Conservation (phyloP, 2,113 vertebrate genomes). For the Myrmecophaga tridactyla region DNA sequence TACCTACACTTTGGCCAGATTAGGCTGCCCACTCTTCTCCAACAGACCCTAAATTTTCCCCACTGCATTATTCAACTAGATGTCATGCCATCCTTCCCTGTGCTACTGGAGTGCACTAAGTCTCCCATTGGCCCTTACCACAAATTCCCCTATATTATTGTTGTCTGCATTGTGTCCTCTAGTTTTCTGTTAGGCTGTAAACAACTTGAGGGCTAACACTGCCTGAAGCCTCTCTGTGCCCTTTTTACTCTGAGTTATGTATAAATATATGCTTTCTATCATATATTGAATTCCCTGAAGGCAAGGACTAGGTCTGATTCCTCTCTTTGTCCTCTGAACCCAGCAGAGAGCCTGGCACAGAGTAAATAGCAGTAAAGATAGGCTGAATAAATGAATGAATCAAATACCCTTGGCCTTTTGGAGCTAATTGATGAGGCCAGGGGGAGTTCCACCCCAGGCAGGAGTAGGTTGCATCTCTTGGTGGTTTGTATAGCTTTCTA, state of each 20-base stretch:
- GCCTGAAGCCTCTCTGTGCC: neutral
- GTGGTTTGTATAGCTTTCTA: neutral
- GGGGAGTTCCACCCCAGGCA: neutral
- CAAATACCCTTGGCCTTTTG: neutral
- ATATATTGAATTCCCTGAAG: neutral
- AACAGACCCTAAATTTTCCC: neutral
- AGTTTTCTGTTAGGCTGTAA: neutral
- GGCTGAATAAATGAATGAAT: neutral
- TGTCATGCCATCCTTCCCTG: neutral
- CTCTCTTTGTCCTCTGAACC: neutral
- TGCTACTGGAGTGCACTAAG: neutral
- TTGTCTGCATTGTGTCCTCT: neutral
- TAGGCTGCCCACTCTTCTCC: neutral
- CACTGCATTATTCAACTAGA: neutral
- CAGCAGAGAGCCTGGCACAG: neutral
- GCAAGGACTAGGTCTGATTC: neutral
- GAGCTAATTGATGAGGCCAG: neutral
- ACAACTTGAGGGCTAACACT: neutral
- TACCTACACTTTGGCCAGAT: neutral
- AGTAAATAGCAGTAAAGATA: neutral
- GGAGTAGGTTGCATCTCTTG: neutral
- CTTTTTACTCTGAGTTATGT: constrained; percentile 6
- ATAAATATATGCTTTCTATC: neutral
- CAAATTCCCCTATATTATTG: neutral
- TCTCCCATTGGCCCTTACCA: neutral